Evolutionary conservation across 1,140 invertebrate species (phyloP).

Genomic region (Trichogramma pretiosum): DNA sequence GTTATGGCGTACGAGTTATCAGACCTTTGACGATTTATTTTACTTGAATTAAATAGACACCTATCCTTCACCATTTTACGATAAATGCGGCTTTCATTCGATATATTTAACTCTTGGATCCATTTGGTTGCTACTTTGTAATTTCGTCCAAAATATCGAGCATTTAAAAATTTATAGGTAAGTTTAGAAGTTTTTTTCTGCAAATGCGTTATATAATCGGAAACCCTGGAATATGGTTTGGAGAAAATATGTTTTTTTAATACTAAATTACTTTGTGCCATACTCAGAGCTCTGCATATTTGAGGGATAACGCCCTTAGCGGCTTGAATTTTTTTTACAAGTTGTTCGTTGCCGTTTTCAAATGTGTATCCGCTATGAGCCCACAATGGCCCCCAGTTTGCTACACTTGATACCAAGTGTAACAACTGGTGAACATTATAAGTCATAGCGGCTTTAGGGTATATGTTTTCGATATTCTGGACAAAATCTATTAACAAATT

Average conservation of each 20-base stretch:
- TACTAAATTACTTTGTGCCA: background rate
- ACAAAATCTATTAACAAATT: background rate
- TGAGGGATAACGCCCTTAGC: constrained; percentile 5
- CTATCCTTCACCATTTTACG: background rate
- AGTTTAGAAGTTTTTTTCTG: background rate
- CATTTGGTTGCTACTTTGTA: background rate
- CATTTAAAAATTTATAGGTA: background rate
- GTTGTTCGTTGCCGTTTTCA: constrained; percentile 19
- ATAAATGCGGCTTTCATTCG: background rate
- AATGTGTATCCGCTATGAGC: constrained; percentile 15
- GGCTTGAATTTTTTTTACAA: constrained; percentile 16
- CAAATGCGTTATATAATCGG: background rate
- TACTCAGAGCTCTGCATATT: background rate
- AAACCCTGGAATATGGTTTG: background rate
- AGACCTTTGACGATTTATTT: background rate
- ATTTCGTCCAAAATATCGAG: background rate
- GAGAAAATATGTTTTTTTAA: background rate
- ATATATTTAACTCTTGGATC: background rate
- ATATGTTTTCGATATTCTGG: background rate
- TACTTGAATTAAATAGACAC: background rate
- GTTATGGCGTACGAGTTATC: background rate
- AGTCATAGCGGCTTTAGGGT: constrained; percentile 2
- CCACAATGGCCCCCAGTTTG: constrained; percentile 16
- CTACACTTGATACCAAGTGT: constrained; percentile 12
- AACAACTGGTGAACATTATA: constrained; percentile 19